phyloP scores from a whole-genome alignment of 2,797 vertebrate species.

The Ceryle rudis region DNA sequence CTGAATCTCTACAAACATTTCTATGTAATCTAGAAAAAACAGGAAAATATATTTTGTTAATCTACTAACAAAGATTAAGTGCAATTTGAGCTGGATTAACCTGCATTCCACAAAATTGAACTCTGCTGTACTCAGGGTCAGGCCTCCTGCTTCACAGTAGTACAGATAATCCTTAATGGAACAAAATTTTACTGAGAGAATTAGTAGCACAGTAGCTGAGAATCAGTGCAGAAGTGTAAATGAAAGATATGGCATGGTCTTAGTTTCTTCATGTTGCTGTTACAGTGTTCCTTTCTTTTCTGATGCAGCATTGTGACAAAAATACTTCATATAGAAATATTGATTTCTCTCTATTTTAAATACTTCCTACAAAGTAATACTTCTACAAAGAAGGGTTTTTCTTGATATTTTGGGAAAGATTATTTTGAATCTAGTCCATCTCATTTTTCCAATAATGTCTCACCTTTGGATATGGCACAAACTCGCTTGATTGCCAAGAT shows the following conservation, averaged over 20 bases:
- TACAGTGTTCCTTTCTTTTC: neutral
- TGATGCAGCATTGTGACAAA: neutral
- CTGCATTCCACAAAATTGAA: conserved; percentile 34
- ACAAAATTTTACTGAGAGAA: neutral
- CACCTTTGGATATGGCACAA: neutral
- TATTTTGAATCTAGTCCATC: neutral
- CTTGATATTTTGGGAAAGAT: neutral
- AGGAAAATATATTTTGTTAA: conserved; percentile 47
- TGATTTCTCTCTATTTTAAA: neutral
- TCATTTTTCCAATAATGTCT: neutral
- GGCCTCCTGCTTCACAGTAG: neutral
- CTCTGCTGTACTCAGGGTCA: neutral
- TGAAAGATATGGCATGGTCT: neutral
- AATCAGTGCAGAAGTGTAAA: neutral
- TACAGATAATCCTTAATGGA: conserved; percentile 1
- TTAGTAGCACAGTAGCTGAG: neutral
- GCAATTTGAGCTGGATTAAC: conserved; percentile 53
- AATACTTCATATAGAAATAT: neutral
- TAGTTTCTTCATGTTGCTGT: neutral
- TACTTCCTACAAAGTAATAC: neutral
- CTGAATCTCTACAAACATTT: conserved; percentile 28
- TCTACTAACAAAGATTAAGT: conserved; percentile 59
- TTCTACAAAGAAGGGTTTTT: neutral
- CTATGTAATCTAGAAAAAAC: conserved; percentile 49
- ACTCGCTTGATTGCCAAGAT: neutral